Evolutionary conservation across 2,113 vertebrate genomes (phyloP), one percentile per base, ranked within the genome.

Genomic region (Onychostruthus taczanowskii): DNA sequence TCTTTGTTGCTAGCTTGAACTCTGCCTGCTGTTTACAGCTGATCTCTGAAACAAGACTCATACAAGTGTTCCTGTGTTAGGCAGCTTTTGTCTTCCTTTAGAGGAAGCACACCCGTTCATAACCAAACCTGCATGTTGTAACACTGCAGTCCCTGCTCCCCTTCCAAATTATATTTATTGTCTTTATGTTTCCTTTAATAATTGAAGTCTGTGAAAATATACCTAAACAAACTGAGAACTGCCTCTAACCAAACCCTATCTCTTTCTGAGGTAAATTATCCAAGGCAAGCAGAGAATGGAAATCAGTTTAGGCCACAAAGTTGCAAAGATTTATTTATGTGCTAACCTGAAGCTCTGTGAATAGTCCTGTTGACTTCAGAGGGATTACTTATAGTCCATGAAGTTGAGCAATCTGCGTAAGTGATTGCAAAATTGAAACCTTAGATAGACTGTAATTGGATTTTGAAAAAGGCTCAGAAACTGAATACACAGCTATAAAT

Each of bases 381-480:
- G 58, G 44, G 41, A 76, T 95, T 96, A 92, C 85, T 94, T 93
- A 72, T 21, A 93, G 64, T 80, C 83, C 28, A 59, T 93, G 86
- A 95, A 97, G 92, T 84, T 82, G 75, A 92, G 83, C 80, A 90
- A 94, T 93, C 94, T 89, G 90, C 3, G 1, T 93, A 95, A 95
- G 86, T 69, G 83, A 84, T 72, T 95, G 85, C 86, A 89, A 92
- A 96, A 90, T 61, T 94, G 88, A 92, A 95, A 83, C 64, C 79
- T 93, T 85, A 92, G 84, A 82, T 89, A 89, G 77, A 61, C 70
- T 89, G 59, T 86, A 96, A 95, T 68, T 95, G 81, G 77, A 92
- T 96, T 96, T 95, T 96, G 93, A 95, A 93, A 95, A 87, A 89
- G 64, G 58, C 72, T 96, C 72, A 66, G 87, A 87, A 92, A 94